Evolutionary conservation across 2,888 invertebrate genomes (phyloP).

Genomic region (Zaprionus obscuricornis): DNA sequence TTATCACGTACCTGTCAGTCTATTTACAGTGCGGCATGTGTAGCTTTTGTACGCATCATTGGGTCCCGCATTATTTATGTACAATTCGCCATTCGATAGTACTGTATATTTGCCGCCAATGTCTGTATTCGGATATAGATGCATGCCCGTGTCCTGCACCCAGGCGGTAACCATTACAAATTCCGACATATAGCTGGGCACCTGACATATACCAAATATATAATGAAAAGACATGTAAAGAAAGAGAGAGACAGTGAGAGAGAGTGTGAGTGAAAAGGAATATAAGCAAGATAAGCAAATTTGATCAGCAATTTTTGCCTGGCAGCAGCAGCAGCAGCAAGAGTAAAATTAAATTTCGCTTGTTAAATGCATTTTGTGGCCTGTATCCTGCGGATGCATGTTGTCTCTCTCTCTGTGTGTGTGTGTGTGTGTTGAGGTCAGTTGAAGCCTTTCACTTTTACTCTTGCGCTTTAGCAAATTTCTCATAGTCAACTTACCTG

Average conservation of each 20-base stretch:
- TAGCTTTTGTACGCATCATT: slow-evolving; percentile 91
- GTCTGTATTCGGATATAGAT: slow-evolving; percentile 90
- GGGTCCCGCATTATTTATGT: slow-evolving; percentile 91
- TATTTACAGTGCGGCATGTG: slow-evolving; percentile 92
- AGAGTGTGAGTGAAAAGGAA: neutral
- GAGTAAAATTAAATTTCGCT: slow-evolving; percentile 52
- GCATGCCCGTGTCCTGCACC: slow-evolving; percentile 92
- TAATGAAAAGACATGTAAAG: neutral
- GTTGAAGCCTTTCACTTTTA: neutral
- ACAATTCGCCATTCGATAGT: slow-evolving; percentile 91
- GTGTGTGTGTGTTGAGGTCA: too few species aligned
- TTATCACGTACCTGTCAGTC: slow-evolving; percentile 86
- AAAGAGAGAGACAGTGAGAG: neutral
- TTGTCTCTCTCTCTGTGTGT: too few species aligned
- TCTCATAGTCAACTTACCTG: slow-evolving; percentile 83
- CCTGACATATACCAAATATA: slow-evolving; percentile 77
- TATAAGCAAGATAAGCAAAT: slow-evolving; percentile 38
- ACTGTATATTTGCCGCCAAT: slow-evolving; percentile 91
- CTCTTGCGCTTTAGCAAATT: neutral
- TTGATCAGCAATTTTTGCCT: slow-evolving; percentile 36
- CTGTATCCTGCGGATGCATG: neutral
- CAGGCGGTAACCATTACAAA: slow-evolving; percentile 95
- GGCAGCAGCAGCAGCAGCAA: too few species aligned
- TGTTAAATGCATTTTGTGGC: slow-evolving; percentile 56
- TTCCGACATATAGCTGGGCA: slow-evolving; percentile 94